A percentile compares a stretch with the other conserved stretches of the same genome.
Conservation (phyloP, 2,113 vertebrate species). For the Tupaia chinensis region DNA sequence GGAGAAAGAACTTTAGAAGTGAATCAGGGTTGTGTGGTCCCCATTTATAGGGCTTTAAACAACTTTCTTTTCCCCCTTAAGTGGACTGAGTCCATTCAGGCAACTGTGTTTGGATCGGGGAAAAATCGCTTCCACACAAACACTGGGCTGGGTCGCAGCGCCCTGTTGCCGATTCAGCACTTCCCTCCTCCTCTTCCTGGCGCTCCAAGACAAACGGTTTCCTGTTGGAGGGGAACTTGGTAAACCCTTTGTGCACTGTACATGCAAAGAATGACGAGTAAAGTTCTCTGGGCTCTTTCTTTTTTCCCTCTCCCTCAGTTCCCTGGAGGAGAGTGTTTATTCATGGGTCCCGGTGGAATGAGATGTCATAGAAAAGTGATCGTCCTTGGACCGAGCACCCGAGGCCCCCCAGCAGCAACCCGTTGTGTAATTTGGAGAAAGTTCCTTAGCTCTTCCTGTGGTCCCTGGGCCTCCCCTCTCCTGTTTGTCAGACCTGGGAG, state of each 20-base stretch:
- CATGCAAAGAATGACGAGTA: conserved; percentile 33
- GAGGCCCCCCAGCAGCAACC: neutral
- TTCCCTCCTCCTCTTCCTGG: conserved; percentile 19
- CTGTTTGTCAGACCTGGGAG: neutral
- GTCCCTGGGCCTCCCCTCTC: neutral
- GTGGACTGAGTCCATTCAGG: conserved; percentile 49
- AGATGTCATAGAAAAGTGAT: conserved; percentile 31
- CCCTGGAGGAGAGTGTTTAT: conserved; percentile 42
- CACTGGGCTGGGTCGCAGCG: conserved; percentile 26
- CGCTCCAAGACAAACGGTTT: conserved; percentile 66
- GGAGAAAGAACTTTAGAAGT: conserved; percentile 64
- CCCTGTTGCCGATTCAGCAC: conserved; percentile 47
- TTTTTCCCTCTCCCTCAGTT: neutral
- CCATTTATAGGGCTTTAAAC: conserved; percentile 52
- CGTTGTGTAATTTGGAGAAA: conserved; percentile 4
- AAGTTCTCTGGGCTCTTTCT: conserved; percentile 23
- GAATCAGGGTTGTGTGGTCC: conserved; percentile 47
- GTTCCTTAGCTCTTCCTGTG: neutral
- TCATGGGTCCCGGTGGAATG: conserved; percentile 26
- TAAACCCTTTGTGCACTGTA: conserved; percentile 56
- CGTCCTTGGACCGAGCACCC: neutral
- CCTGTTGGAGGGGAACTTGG: conserved; percentile 67
- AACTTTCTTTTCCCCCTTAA: conserved; percentile 28
- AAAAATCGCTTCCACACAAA: conserved; percentile 50
- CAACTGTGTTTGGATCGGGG: conserved; percentile 61